Percentiles rank a stretch among this genome's conserved stretches.
Conservation (phyloP, 2,113 vertebrate genomes). For the Ariopsis seemanni region DNA sequence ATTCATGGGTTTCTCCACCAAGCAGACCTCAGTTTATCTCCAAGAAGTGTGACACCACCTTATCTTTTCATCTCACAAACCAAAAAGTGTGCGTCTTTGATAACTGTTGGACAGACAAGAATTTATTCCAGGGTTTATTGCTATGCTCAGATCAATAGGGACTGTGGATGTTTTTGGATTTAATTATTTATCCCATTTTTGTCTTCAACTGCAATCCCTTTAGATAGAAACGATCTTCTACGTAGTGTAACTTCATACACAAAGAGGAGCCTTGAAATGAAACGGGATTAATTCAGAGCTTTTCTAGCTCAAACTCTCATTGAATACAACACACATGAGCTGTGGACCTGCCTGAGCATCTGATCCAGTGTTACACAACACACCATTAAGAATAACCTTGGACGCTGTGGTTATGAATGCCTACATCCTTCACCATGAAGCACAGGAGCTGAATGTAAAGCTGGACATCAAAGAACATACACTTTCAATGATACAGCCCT, state of each 20-base stretch:
- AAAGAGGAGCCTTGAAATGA: neutral
- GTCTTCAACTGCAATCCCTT: constrained; percentile 62
- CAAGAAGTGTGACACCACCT: neutral
- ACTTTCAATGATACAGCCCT: neutral
- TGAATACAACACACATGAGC: neutral
- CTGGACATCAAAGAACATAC: neutral
- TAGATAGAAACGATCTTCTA: neutral
- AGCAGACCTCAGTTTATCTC: neutral
- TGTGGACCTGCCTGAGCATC: neutral
- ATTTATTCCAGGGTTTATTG: constrained; percentile 67
- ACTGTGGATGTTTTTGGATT: constrained; percentile 58
- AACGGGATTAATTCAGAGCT: neutral
- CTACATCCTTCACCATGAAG: neutral
- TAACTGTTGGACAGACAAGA: constrained; percentile 63
- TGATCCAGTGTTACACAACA: constrained; percentile 9
- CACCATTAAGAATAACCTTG: neutral
- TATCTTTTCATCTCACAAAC: neutral
- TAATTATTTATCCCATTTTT: constrained; percentile 67
- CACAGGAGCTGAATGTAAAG: neutral
- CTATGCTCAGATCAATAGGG: constrained; percentile 67
- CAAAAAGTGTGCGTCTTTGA: constrained; percentile 46
- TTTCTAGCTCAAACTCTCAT: neutral
- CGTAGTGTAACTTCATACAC: neutral
- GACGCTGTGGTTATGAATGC: neutral
- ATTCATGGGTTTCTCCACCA: too few relatives aligned